Percentiles rank a stretch among this genome's conserved stretches.
phyloP scores from a whole-genome alignment of 2,888 invertebrate genomes.

The Lottia gigantea region DNA sequence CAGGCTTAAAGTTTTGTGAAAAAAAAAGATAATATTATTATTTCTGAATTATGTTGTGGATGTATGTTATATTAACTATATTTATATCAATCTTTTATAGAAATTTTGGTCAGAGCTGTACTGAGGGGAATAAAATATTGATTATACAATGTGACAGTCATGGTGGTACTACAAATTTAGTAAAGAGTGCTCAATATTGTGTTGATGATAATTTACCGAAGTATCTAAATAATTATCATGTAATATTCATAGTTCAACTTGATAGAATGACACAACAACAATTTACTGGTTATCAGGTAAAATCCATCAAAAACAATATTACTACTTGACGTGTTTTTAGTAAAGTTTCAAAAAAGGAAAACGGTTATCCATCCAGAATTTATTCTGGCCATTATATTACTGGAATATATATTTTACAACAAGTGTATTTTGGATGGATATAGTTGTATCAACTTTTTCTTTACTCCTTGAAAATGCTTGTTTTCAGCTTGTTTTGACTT shows the following conservation, averaged over 20 bases:
- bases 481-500: too few species aligned
- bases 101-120: conserved; percentile 31
- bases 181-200: conserved; percentile 60
- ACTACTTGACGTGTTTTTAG: too few species aligned
- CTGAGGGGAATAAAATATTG: conserved; percentile 39
- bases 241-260: conserved; percentile 57
- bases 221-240: conserved; percentile 36
- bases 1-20: too few species aligned
- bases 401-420: too few species aligned
- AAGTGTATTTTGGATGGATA: too few species aligned
- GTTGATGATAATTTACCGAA: conserved; percentile 49
- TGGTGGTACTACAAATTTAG: conserved; percentile 52
- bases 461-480: too few species aligned
- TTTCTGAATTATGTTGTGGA: not conserved
- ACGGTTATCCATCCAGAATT: too few species aligned
- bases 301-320: not conserved
- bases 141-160: conserved; percentile 62
- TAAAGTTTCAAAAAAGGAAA: too few species aligned
- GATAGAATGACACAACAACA: conserved; percentile 53
- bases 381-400: too few species aligned
- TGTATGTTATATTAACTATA: not conserved
- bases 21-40: too few species aligned
- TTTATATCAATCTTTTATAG: conserved; percentile 27
- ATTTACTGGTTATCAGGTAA: conserved; percentile 60
- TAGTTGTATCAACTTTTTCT: too few species aligned